phyloP scores from a whole-genome alignment of 2,113 vertebrate genomes.

The Agelaius tricolor region DNA sequence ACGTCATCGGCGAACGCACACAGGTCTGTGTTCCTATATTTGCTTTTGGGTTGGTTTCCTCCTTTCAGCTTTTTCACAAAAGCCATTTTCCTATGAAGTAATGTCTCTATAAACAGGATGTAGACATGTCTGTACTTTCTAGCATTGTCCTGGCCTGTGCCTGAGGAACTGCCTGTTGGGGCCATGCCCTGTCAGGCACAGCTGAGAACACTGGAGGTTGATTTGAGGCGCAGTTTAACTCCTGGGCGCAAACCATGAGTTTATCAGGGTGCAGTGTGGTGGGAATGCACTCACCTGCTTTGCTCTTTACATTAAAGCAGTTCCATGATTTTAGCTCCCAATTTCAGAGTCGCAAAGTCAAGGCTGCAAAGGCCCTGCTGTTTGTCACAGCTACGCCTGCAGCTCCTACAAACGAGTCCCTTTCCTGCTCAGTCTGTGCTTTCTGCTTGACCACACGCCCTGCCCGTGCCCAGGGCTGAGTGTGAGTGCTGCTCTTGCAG shows the following conservation, averaged over 20 bases:
- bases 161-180: background rate
- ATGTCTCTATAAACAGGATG: accelerated
- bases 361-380: background rate
- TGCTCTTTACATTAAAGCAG: background rate
- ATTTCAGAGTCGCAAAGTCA: background rate
- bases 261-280: background rate
- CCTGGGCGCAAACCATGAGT: background rate
- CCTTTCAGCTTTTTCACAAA: background rate
- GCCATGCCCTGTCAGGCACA: accelerated
- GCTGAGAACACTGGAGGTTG: accelerated
- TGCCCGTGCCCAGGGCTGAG: accelerated
- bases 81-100: background rate
- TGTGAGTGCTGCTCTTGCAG: slow-evolving; percentile 42
- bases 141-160: background rate
- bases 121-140: accelerated
- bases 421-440: accelerated
- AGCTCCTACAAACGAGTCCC: no score
- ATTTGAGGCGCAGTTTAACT: background rate
- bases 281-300: background rate
- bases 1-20: slow-evolving; percentile 93
- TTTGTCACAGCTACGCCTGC: background rate
- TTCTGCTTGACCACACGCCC: background rate
- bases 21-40: slow-evolving; percentile 71
- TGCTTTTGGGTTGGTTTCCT: background rate
- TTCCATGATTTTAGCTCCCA: background rate